Percentiles rank a stretch among this genome's conserved stretches.
Evolutionary conservation across 2,797 vertebrate genomes (phyloP).

Genomic region (Peromyscus attwateri): DNA sequence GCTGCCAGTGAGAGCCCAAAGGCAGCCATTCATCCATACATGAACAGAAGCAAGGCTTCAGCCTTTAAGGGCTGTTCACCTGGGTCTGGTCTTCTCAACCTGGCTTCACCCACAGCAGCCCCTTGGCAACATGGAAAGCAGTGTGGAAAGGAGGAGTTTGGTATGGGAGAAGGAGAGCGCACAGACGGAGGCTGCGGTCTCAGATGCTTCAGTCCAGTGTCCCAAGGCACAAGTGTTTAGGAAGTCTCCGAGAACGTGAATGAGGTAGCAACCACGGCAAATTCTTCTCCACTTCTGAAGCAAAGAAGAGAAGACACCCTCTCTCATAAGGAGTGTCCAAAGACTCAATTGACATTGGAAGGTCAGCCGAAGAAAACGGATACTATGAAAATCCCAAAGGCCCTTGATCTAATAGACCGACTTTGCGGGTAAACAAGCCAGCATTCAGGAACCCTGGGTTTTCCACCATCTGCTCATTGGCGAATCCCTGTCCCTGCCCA

Average conservation of each 20-base stretch:
- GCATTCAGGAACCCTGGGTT: conserved; percentile 37
- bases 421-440: conserved; percentile 7
- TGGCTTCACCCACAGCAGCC: not conserved
- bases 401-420: not conserved
- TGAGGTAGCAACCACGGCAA: not conserved
- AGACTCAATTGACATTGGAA: not conserved
- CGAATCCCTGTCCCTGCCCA: not conserved
- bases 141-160: conserved; percentile 19
- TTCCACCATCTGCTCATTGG: conserved; percentile 35
- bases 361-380: conserved; percentile 37
- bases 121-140: not conserved
- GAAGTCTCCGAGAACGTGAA: conserved; percentile 11
- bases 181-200: not conserved
- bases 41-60: not conserved
- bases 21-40: not conserved
- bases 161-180: not conserved
- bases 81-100: not conserved
- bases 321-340: conserved; percentile 34
- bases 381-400: not conserved
- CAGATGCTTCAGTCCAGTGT: not conserved
- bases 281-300: not conserved
- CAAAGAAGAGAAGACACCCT: not conserved
- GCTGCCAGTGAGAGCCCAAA: not conserved
- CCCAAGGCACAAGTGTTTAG: not conserved
- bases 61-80: not conserved